Evolutionary conservation across 2,888 invertebrate genomes (phyloP).

Genomic region (Helicoverpa assulta): DNA sequence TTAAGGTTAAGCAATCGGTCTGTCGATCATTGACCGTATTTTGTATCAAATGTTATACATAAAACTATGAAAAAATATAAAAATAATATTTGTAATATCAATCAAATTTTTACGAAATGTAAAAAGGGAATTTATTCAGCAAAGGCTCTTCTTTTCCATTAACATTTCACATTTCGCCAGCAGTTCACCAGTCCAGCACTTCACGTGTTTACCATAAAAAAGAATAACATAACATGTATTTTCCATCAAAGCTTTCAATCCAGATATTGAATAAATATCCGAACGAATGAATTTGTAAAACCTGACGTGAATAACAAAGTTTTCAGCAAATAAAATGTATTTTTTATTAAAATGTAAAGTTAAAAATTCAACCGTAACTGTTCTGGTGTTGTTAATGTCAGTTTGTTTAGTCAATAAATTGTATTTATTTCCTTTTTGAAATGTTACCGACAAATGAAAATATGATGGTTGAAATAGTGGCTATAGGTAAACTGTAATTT

Average conservation of each 20-base stretch:
- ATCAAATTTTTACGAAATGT: background rate
- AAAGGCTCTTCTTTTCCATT: background rate
- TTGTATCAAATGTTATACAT: no score
- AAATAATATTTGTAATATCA: no score
- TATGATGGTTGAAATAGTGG: no score
- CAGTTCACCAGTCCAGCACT: slow-evolving; percentile 8
- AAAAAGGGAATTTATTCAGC: slow-evolving; percentile 1
- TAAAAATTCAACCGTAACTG: slow-evolving; percentile 1
- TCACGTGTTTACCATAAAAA: slow-evolving; percentile 31
- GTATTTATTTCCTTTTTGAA: background rate
- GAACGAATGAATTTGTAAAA: slow-evolving; percentile 42
- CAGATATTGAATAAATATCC: slow-evolving; percentile 40
- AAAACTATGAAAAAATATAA: no score
- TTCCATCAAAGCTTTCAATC: slow-evolving; percentile 18
- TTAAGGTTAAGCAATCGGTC: no score
- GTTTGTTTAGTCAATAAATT: slow-evolving; percentile 8
- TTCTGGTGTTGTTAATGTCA: background rate
- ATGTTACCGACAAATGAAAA: background rate
- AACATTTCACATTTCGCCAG: slow-evolving; percentile 16
- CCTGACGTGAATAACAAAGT: slow-evolving; percentile 23
- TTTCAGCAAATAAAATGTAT: slow-evolving; percentile 27
- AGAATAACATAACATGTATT: slow-evolving; percentile 10
- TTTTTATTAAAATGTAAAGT: slow-evolving; percentile 10
- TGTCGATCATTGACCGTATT: no score
- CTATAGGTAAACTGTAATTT: no score